Conservation (phyloP, 2,797 vertebrate genomes). For the Garrulus glandarius region DNA sequence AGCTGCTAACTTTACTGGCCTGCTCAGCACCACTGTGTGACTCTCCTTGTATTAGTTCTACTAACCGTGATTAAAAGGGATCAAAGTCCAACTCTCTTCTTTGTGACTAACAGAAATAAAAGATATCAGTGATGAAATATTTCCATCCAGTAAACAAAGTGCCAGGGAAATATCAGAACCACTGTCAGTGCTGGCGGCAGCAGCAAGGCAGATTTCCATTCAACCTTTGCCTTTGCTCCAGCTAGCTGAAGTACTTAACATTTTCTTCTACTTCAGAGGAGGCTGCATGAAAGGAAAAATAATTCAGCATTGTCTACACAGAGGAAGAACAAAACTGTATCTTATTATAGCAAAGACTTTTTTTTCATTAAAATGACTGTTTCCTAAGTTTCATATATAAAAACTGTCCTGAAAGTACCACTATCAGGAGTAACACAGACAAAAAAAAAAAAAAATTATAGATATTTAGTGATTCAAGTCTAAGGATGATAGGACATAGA, state of each 20-base stretch:
- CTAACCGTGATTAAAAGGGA: background rate
- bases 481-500: background rate
- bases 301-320: background rate
- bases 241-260: slow-evolving; percentile 1
- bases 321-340: background rate
- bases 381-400: background rate
- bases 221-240: slow-evolving; percentile 4
- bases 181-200: background rate
- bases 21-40: background rate
- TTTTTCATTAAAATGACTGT: background rate
- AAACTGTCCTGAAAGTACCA: background rate
- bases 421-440: background rate
- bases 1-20: background rate
- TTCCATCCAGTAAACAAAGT: slow-evolving; percentile 24
- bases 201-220: background rate
- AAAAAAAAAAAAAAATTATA: background rate
- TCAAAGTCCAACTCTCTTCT: background rate
- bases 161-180: background rate
- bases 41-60: background rate
- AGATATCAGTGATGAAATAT: background rate
- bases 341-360: background rate
- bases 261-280: background rate
- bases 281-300: slow-evolving; percentile 6
- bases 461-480: background rate
- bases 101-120: background rate